Evolutionary conservation across 2,113 vertebrate species (phyloP).

Genomic region (Telmatochromis brachygnathus): DNA sequence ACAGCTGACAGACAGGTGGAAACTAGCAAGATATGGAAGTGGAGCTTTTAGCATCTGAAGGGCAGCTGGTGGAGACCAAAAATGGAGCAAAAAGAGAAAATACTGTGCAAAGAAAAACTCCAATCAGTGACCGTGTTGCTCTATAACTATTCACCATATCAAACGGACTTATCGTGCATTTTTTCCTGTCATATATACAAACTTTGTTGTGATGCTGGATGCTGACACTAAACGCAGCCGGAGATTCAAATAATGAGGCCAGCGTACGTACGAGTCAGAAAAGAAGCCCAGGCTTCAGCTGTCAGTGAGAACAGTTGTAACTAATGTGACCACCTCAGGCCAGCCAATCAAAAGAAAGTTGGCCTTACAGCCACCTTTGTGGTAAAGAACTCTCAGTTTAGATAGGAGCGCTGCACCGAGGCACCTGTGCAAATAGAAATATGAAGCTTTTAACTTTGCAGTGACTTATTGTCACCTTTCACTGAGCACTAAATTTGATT

Average conservation of each 20-base stretch:
- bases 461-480: not conserved
- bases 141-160: not conserved
- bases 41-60: not conserved
- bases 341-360: not conserved
- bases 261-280: not conserved
- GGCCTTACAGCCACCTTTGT: not conserved
- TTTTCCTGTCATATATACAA: not conserved
- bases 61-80: not conserved
- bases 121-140: not conserved
- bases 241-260: not conserved
- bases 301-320: not conserved
- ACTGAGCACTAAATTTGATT: not conserved
- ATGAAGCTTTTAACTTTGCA: not conserved
- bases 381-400: not conserved
- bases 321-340: not conserved
- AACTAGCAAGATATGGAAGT: not conserved
- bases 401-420: accelerated
- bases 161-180: accelerated
- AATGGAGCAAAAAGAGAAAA: not conserved
- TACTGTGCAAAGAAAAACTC: not conserved
- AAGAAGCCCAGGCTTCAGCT: not conserved
- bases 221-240: not conserved
- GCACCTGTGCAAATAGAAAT: not conserved
- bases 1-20: not conserved
- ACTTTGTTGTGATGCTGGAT: not conserved